A percentile compares a stretch with the other conserved stretches of the same genome.
phyloP scores from a whole-genome alignment of 2,888 invertebrate species.

The Tenthredo scrophulariae region DNA sequence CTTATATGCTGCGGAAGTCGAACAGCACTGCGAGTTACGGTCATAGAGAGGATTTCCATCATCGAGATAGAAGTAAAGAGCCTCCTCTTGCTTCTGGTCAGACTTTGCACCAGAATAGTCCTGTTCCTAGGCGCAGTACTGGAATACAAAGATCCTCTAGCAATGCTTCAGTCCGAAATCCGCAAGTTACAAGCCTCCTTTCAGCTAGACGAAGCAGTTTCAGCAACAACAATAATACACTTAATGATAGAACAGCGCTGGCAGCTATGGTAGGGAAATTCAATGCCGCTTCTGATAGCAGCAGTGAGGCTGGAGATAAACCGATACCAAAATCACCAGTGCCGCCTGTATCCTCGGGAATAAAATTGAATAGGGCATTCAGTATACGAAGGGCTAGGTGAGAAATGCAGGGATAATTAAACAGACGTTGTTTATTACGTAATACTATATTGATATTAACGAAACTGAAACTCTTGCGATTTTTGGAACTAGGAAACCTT shows the following conservation, averaged over 20 bases:
- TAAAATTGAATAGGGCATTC: constrained; percentile 70
- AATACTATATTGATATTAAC: not conserved
- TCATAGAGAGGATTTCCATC: constrained; percentile 63
- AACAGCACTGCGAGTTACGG: constrained; percentile 70
- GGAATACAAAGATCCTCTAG: constrained; percentile 78
- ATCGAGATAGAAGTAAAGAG: constrained; percentile 63
- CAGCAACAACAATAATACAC: constrained; percentile 65
- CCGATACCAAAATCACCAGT: constrained; percentile 57
- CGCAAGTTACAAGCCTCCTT: constrained; percentile 63
- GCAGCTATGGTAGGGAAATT: constrained; percentile 59
- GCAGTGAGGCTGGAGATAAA: constrained; percentile 70
- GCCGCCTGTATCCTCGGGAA: constrained; percentile 68
- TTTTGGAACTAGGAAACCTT: not conserved
- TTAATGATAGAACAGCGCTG: constrained; percentile 59
- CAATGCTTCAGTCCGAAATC: constrained; percentile 76
- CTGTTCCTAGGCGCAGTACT: constrained; percentile 63
- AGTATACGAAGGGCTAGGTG: constrained; percentile 71
- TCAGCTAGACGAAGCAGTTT: constrained; percentile 69
- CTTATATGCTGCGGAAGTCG: constrained; percentile 72
- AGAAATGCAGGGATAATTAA: not conserved
- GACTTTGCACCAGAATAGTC: constrained; percentile 64
- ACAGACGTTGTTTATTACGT: not conserved
- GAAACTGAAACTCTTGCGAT: not conserved
- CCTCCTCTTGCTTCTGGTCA: constrained; percentile 58
- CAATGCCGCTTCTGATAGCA: constrained; percentile 68